phyloP scores from a whole-genome alignment of 2,797 vertebrate species.

The Liasis olivaceus region DNA sequence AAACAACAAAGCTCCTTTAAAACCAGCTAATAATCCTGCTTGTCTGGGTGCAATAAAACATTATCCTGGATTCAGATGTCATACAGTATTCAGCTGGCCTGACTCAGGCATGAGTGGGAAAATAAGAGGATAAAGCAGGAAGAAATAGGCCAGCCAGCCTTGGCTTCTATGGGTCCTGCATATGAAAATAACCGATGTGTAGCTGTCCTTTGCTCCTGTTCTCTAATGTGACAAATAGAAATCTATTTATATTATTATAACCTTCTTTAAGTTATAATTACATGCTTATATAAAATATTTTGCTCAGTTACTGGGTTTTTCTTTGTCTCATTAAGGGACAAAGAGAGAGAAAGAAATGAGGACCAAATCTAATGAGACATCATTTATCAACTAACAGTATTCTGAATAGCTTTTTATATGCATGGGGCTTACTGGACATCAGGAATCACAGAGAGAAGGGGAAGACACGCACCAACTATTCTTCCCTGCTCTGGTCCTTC shows the following conservation, averaged over 20 bases:
- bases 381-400: background rate
- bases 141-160: background rate
- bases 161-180: background rate
- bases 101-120: background rate
- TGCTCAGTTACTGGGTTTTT: background rate
- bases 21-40: background rate
- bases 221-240: background rate
- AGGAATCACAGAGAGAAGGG: background rate
- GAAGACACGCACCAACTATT: background rate
- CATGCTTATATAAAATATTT: background rate
- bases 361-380: background rate
- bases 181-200: background rate
- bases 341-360: background rate
- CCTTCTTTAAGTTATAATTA: background rate
- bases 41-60: background rate
- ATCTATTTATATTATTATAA: background rate
- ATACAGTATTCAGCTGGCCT: background rate
- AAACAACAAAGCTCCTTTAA: background rate
- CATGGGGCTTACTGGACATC: background rate
- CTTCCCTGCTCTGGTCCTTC: background rate
- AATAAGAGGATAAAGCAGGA: background rate
- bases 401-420: background rate
- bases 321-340: background rate
- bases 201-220: background rate
- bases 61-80: background rate